A percentile compares a stretch with the other conserved stretches of the same genome.
These are phyloP conservation scores for Acromyrmex heyeri DNA, from an alignment of 1,140 invertebrate species.

Conservation along the genomic window DNA sequence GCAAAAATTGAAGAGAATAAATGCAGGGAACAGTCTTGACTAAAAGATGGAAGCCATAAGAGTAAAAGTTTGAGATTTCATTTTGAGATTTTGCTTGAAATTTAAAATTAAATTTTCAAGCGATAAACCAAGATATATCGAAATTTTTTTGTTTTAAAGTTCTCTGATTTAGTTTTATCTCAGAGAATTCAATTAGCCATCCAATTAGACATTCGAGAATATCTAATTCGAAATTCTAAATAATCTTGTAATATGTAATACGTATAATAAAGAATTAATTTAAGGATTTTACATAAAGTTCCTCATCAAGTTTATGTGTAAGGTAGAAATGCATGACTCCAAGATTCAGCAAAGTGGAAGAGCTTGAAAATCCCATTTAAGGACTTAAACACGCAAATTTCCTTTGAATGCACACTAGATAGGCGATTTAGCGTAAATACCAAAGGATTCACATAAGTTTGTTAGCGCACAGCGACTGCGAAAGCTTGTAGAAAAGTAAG, in stretches of 20 bases:
- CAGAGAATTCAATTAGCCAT: neutral
- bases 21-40: neutral
- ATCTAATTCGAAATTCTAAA: neutral
- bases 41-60: neutral
- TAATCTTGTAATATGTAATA: neutral
- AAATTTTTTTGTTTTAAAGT: neutral
- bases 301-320: neutral
- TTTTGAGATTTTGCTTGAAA: neutral
- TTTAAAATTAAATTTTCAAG: slow-evolving; percentile 2
- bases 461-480: slow-evolving; percentile 33
- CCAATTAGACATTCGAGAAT: neutral
- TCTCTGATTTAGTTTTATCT: neutral
- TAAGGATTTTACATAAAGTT: neutral
- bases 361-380: slow-evolving; percentile 55
- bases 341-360: slow-evolving; percentile 31
- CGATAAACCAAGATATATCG: neutral
- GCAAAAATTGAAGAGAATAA: neutral
- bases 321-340: neutral
- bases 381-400: slow-evolving; percentile 41
- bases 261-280: slow-evolving; percentile 15
- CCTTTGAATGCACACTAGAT: slow-evolving; percentile 16
- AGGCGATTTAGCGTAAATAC: slow-evolving; percentile 59
- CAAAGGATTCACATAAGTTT: slow-evolving; percentile 60
- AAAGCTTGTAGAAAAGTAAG: slow-evolving; percentile 31
- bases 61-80: neutral